Base-by-base conservation (phyloP, 1,140 invertebrate species). In the Drosophila micromelanica region DNA sequence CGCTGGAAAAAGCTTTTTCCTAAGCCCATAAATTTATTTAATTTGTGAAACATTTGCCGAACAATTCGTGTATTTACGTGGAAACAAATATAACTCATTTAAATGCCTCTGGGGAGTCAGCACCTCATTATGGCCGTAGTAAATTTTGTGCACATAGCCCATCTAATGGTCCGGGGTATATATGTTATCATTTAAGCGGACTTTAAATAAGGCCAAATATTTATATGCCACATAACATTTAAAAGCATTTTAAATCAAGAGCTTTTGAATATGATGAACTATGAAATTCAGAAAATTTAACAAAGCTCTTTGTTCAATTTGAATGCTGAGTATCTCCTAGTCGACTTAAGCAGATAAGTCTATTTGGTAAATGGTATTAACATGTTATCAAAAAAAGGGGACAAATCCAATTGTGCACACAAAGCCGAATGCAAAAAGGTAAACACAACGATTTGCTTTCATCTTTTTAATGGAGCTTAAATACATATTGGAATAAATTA, bases 61-160 rank as follows among this genome's bases (percentile, higher is more conserved):
- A 11, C 23, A 38, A 48, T 43, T 27, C 5, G 54, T 38, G 52
- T 54, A 37, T 15, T 62, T 45, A 30, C 49, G 17, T 51, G 61
- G 13, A 27, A 51, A n/a, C 17, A 38, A 65, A 70, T 54, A 56
- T 72, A 52, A 54, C 32, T 72, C 46, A 67, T 72, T 57, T 32
- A 67, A 67, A 17, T 59, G 62, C 69, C 62, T 40, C 62, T 5
- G 23, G 62, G 54, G 54, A 59, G 54, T 67, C 62, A 30, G 38
- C 69, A 67, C 52, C 54, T 72, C 54, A 72, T 72, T 72, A 72
- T 54, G 52, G 45, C 32, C 52, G 42, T n/a, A 52, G 62, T 59
- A 67, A 27, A 72, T 67, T 38, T 30, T 49, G 17, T n/a, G 49
- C 63, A 48, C 35, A 56, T 15, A 9, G 6, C 40, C 40, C 23